Base-by-base conservation (phyloP, 1,140 invertebrate species). In the Nixonia krombeini region DNA sequence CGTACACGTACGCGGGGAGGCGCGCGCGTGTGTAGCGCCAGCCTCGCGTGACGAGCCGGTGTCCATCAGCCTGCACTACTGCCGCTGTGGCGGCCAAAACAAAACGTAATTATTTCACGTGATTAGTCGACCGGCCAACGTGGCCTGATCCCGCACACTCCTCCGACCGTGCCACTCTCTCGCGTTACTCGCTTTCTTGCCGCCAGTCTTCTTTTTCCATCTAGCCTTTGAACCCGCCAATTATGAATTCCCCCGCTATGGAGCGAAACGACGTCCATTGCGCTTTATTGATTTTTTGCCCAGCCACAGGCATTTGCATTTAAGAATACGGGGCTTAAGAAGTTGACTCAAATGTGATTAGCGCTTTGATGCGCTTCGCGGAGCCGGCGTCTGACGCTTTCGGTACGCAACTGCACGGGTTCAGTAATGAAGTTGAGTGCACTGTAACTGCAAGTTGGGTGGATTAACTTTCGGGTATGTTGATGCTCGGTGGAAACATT, bases 41-140 rank as follows among this genome's bases (percentile, higher is more conserved):
- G 41, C 28, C 18, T 83, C 72, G 80, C 79, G 80, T 82, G 80
- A 80, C 79, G 75, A 68, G 68, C 57, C 57, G 53, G 58, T 79
- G 76, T 76, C 78, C 75, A 74, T 80, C 79, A 79, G 70, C 46
- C 57, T 31, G 47, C 17, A 38, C 53, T 25, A 52, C 40, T 45
- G 38, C 21, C 38, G 50, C 10, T 41, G 53, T 42, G 52, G 42
- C 64, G 52, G 56, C 74, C 73, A 73, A 79, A 79, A 81, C 77
- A 77, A 78, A 83, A 80, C 72, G 69, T 80, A 83, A 83, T 83
- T 82, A 81, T 83, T 81, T 81, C 67, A 74, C 75, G 68, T 83
- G 81, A 81, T 83, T 83, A 83, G 79, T 72, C 70, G 76, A 63
- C 55, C 61, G 59, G 38, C 26, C 46, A 28, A 29, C 29, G 29